Base-by-base conservation (phyloP, 2,888 invertebrate genomes). In the Fragum fragum region DNA sequence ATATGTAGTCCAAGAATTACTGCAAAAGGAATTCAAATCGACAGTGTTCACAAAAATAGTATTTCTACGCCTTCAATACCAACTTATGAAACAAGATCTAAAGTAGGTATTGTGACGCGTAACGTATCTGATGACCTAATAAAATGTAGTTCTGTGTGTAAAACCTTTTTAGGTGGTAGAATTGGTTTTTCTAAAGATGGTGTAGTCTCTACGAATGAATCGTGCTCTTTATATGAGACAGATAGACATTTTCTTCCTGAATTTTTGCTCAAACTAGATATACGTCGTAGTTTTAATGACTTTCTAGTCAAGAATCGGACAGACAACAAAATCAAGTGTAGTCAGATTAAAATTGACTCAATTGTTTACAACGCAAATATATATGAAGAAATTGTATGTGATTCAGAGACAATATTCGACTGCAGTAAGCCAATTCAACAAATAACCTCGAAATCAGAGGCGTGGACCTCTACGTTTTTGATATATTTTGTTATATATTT, bases 401-500 rank as follows among this genome's bases (percentile, higher is more conserved):
- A 26, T 28, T 26, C 57, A 14, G 26, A 28, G 21, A 14, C 1
- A 16, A 1, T 57, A 1, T 26, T 57, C 18, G 57, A 57, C 18
- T 47, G 47, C n/a, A 47, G 16, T 9, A 9, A 9, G 39, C 39
- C 7, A 14, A 39, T 9, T 39, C 7, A 39, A 39, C 39, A 9
- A 39, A 14, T 14, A 39, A 39, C 6, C 39, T 39, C 39, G 14
- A 14, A 9, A 47, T 61, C 61, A 28, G n/a, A 36, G 5, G n/a
- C 39, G 9, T 55, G 55, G 5, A 84, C 82, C 16, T 47, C 18
- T n/a, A 91, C 92, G 3, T 98, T 98, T 93, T 97, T 97, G 96
- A 96, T 97, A 80, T 98, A 98, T 93, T 97, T 98, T 93, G 94
- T 96, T 73, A 92, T 98, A 81, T 96, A 97, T 92, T 97, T 98